phyloP scores from a whole-genome alignment of 2,888 invertebrate genomes.

The Argyra leucocephala region DNA sequence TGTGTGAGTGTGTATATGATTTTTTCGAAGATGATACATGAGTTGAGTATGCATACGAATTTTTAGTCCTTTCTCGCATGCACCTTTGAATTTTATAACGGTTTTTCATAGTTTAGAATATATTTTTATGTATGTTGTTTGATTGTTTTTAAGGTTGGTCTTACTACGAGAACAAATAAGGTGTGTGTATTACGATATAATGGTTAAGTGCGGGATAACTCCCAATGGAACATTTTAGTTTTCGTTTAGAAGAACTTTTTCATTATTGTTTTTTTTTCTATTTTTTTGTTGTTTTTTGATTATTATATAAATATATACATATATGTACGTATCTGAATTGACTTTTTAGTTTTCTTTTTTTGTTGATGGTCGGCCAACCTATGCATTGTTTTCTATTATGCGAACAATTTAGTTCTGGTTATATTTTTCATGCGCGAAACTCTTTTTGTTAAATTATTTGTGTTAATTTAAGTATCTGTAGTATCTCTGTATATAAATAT shows the following conservation, averaged over 20 bases:
- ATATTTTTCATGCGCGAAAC: background rate
- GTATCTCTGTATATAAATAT: background rate
- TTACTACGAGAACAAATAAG: background rate
- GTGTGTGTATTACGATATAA: background rate
- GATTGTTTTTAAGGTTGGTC: background rate
- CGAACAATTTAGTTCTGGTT: background rate
- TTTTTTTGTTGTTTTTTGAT: background rate
- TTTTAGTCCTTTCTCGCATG: background rate
- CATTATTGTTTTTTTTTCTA: background rate
- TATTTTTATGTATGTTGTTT: background rate
- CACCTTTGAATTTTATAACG: background rate
- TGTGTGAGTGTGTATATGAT: too few species aligned
- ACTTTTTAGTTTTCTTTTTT: background rate
- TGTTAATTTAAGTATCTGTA: background rate
- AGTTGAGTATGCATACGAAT: background rate
- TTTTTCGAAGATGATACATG: background rate
- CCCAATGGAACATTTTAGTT: conserved; percentile 22
- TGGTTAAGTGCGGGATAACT: conserved; percentile 14
- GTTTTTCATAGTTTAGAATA: background rate
- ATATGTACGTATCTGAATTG: background rate
- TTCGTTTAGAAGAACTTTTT: background rate
- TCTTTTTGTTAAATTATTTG: background rate
- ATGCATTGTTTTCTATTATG: conserved; percentile 3
- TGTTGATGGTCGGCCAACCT: background rate
- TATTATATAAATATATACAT: background rate